A percentile compares a stretch with the other conserved stretches of the same genome.
Conservation (phyloP, 2,888 invertebrate genomes). For the Aplocera efformata region DNA sequence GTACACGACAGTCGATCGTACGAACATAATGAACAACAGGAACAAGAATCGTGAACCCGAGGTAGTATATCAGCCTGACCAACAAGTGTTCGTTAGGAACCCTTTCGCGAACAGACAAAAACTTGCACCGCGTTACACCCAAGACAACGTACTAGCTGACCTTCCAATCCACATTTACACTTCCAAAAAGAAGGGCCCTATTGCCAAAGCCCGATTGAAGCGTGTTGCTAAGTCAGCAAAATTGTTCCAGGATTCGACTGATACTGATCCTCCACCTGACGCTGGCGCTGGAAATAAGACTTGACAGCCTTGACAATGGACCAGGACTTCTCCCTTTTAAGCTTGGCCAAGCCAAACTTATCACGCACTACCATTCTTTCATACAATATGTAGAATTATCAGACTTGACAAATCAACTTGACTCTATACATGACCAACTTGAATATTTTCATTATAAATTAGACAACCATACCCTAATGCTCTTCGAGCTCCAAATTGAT, state of each 20-base stretch:
- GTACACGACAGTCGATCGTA: neutral
- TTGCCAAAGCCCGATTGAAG: slow-evolving; percentile 28
- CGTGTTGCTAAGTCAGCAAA: slow-evolving; percentile 20
- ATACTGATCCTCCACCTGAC: neutral
- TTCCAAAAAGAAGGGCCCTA: slow-evolving; percentile 23
- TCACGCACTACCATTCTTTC: too few relatives aligned
- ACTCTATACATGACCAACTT: too few relatives aligned
- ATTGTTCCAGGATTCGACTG: slow-evolving; percentile 31
- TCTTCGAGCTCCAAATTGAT: too few relatives aligned
- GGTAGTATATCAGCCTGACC: slow-evolving; percentile 18
- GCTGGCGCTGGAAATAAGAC: slow-evolving; percentile 9
- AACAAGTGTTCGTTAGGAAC: slow-evolving; percentile 25
- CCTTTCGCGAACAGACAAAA: slow-evolving; percentile 28
- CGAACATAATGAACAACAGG: neutral
- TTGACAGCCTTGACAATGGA: slow-evolving; percentile 19
- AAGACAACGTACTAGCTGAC: slow-evolving; percentile 27
- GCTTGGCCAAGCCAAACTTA: too few relatives aligned
- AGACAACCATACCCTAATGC: too few relatives aligned
- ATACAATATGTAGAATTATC: too few relatives aligned
- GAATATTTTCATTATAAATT: too few relatives aligned
- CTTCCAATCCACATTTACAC: slow-evolving; percentile 34
- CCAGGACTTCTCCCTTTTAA: slow-evolving; percentile 25
- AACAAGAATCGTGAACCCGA: slow-evolving; percentile 20
- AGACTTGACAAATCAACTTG: too few relatives aligned
- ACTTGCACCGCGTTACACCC: slow-evolving; percentile 28